Base-by-base conservation (phyloP, 35 echinoderm and acorn worm species). In the Apostichopus parvimensis region DNA sequence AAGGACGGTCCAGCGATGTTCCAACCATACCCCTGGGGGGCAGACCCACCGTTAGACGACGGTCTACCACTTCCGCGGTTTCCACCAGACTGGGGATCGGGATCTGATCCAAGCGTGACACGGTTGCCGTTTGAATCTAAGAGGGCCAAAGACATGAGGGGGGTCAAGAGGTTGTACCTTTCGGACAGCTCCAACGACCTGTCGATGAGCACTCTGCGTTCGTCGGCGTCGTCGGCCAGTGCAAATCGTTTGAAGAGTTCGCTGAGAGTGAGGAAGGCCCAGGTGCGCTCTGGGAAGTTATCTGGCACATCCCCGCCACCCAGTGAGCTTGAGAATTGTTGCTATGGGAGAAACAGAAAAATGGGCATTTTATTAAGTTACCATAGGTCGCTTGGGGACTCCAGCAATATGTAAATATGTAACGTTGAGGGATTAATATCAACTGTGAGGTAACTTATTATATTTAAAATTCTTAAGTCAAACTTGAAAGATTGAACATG, bases 91-190 rank as follows among this genome's bases (percentile, higher is more conserved):
- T 90, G 86, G 26, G 79, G 56, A 90, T 68, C 79, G 22, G 79
- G 56, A 73, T 68, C 83, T 14, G 83, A 64, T 25, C 77, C 87
- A 18, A 87, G 13, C 2, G 53, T 70, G 22, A 66, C 75, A 13
- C 77, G 81, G 8, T 90, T 25, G 18, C 77, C 53, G 13, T 79
- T 68, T 77, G 93, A 92, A 79, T 65, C 68, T 56, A 71, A 55
- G 78, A 96, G 91, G 13, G 82, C 71, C 95, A 97, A 93, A 80
- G 96, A 95, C 92, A 94, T 98, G 9, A 98, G 77, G 17, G 96
- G 96, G 20, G 96, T 98, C 23, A 95, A 85, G 22, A 95, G 96
- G 65, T 98, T 98, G 87, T 95, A 98, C 58, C 80, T 75, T 71
- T 95, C 55, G 8, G 96, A 98, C 8, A 98, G 15, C 77, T 95